These are phyloP conservation scores for Melinaea menophilus DNA, from an alignment of 2,888 invertebrate species.

Conservation along the genomic window DNA sequence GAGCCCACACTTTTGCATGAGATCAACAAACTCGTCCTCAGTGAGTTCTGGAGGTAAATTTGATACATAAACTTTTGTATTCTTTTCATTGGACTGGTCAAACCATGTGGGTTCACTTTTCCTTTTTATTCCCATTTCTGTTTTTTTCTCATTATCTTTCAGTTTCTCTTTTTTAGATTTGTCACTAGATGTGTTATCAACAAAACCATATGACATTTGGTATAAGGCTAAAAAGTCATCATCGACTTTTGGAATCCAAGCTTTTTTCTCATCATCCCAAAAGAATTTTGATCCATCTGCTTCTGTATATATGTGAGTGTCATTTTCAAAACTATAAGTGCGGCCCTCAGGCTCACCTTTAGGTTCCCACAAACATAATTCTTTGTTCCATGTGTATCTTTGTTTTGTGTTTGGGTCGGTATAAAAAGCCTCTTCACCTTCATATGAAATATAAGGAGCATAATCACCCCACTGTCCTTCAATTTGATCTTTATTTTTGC, in stretches of 20 bases:
- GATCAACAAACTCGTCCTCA: constrained; percentile 91
- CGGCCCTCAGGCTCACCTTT: constrained; percentile 47
- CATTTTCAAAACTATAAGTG: constrained; percentile 85
- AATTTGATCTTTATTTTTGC: not conserved
- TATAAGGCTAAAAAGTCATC: constrained; percentile 97
- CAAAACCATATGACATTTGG: constrained; percentile 96
- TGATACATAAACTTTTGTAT: constrained; percentile 97
- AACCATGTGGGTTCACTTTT: constrained; percentile 90
- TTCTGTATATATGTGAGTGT: constrained; percentile 88
- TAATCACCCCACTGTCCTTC: constrained; percentile 57
- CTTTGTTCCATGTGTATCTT: constrained; percentile 81
- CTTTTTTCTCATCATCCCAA: constrained; percentile 93
- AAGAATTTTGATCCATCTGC: constrained; percentile 92
- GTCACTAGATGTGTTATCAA: constrained; percentile 75
- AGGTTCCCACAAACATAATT: constrained; percentile 69
- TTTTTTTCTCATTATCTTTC: constrained; percentile 55
- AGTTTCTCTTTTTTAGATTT: constrained; percentile 51
- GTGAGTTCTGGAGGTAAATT: constrained; percentile 93
- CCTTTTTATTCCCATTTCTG: constrained; percentile 72
- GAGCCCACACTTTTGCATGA: constrained; percentile 98
- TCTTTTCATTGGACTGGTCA: constrained; percentile 88
- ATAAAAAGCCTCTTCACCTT: constrained; percentile 83
- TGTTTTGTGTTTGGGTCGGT: constrained; percentile 84
- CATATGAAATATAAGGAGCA: constrained; percentile 82
- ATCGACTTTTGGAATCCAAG: constrained; percentile 98